Conservation (phyloP, 2,888 invertebrate species). For the Adineta ricciae region DNA sequence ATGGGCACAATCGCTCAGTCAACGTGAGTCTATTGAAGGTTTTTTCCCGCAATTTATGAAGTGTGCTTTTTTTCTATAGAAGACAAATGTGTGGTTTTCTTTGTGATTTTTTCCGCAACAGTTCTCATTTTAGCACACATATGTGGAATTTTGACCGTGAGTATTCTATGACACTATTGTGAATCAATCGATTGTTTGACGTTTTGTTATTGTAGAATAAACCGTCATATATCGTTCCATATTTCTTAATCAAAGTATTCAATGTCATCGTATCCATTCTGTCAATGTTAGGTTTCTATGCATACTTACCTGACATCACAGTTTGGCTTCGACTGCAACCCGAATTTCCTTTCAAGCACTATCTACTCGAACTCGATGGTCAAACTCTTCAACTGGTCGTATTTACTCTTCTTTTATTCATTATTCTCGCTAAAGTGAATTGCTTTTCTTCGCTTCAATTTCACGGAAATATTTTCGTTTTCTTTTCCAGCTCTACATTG, state of each 20-base stretch:
- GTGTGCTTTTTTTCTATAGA: background rate
- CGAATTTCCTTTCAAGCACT: constrained; percentile 23
- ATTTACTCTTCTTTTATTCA: constrained; percentile 26
- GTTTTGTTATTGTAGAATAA: background rate
- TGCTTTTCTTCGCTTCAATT: too few relatives aligned
- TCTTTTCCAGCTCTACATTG: constrained; percentile 20
- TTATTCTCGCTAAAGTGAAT: constrained; percentile 22
- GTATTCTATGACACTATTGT: background rate
- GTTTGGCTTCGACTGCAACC: constrained; percentile 22
- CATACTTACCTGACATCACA: constrained; percentile 25
- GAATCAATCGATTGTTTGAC: background rate
- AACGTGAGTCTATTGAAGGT: background rate
- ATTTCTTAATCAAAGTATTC: constrained; percentile 31
- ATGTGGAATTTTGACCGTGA: constrained; percentile 10
- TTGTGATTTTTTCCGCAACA: constrained; percentile 21
- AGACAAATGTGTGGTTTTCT: constrained; percentile 26
- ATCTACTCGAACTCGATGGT: constrained; percentile 21
- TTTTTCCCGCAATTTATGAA: background rate
- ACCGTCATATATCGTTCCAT: constrained; percentile 31
- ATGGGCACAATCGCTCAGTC: background rate
- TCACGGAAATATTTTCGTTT: background rate
- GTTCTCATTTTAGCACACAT: constrained; percentile 19
- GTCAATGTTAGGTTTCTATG: constrained; percentile 26
- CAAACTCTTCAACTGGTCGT: constrained; percentile 28
- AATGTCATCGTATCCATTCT: constrained; percentile 24